A percentile compares a stretch with the other conserved stretches of the same genome.
These are phyloP conservation scores for Synergus umbraculus DNA, from an alignment of 2,888 invertebrate species.

Conservation along the genomic window DNA sequence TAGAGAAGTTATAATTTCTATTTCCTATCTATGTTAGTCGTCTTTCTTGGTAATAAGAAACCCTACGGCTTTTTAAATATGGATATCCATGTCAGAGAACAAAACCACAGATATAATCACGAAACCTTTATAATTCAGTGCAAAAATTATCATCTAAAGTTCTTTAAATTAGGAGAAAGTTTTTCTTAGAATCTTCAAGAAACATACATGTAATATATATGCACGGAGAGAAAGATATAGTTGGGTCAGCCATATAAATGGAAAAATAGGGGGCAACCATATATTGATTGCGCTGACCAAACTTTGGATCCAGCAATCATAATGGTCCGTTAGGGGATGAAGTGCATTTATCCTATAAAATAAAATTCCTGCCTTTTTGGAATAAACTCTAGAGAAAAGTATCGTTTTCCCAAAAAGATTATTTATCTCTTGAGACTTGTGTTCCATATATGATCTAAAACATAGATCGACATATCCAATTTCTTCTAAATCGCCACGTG, in stretches of 20 bases:
- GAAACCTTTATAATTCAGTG: constrained; percentile 1
- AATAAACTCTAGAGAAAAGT: background rate
- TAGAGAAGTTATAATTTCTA: constrained; percentile 16
- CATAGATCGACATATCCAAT: constrained; percentile 27
- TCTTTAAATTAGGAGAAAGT: constrained; percentile 19
- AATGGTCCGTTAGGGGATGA: background rate
- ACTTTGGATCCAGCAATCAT: background rate
- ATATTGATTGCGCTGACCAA: too few species aligned
- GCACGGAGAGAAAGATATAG: too few species aligned
- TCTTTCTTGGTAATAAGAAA: background rate
- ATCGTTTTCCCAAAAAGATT: background rate
- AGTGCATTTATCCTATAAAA: too few species aligned
- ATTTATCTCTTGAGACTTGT: constrained; percentile 1
- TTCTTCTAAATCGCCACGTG: constrained; percentile 31
- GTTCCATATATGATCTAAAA: background rate
- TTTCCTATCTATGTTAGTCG: background rate
- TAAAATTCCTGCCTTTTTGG: too few species aligned
- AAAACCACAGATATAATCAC: constrained; percentile 14
- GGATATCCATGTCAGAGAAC: background rate
- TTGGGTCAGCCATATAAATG: too few species aligned
- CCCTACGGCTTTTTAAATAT: constrained; percentile 21
- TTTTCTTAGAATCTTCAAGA: background rate
- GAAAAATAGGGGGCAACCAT: too few species aligned
- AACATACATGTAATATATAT: too few species aligned
- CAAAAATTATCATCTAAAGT: background rate